Evolutionary conservation across 1,140 invertebrate genomes (phyloP), one percentile per base, ranked within the genome.

Genomic region (Pseudoatta argentina): DNA sequence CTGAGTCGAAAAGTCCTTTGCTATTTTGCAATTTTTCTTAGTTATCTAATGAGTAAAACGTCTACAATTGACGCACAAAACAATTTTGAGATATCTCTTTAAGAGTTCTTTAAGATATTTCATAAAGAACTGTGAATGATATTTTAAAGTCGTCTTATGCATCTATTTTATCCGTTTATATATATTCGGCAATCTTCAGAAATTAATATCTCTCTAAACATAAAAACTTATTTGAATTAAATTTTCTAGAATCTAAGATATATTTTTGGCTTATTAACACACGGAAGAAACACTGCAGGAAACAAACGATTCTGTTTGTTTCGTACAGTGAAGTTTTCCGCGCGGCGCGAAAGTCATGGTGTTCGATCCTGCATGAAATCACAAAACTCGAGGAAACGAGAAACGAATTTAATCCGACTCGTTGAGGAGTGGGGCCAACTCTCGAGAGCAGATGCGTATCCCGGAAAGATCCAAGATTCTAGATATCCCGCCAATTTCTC

Each of bases 401-500:
- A 87, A 87, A 91, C 77, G 90, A 91, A 91, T 91, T 88, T 91
- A 91, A 91, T 91, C 89, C 85, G 82, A 77, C 48, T 61, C n/a
- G 7, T 55, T 7, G 4, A 14, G 30, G 63, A 12, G 34, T 18
- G 59, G 71, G 81, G 72, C 27, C 59, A 59, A 83, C 51, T 76
- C 67, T 90, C 72, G 85, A 75, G 89, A 93, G 91, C 93, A 94
- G 93, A 94, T 93, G 93, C 91, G 88, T 87, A 82, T 89, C 75
- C 83, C 61, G 87, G 91, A 93, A 92, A 91, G 92, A 93, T 93
- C 86, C 86, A 76, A 93, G 91, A 93, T 92, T 90, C 73, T 53
- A 93, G 93, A 94, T 94, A 93, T 93, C 92, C 92, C 89, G 93
- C 92, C 93, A 94, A 94, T 94, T 94, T 93, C 92, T 93, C 89